Percentiles rank a stretch among this genome's conserved stretches.
Evolutionary conservation across 1,140 invertebrate species (phyloP).

Genomic region (Ceratosolen fusciceps): DNA sequence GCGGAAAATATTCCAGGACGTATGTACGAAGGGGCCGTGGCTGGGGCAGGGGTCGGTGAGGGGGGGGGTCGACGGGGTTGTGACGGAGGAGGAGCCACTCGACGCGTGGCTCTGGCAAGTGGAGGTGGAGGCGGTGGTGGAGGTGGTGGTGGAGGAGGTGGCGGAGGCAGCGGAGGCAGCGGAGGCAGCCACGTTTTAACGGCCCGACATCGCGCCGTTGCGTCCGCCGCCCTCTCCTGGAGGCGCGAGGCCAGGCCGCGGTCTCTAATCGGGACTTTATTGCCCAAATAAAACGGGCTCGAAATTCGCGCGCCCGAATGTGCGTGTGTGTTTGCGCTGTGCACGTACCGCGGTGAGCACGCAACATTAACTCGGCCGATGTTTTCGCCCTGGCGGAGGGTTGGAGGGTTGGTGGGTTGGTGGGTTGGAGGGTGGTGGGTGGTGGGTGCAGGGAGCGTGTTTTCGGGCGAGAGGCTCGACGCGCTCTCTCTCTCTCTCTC

Average conservation of each 20-base stretch:
- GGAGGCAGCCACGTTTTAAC: slow-evolving; percentile 24
- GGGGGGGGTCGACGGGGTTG: too few relatives aligned
- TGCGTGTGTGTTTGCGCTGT: too few relatives aligned
- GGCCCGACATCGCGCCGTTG: slow-evolving; percentile 11
- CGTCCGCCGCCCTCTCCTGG: too few relatives aligned
- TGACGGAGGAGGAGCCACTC: too few relatives aligned
- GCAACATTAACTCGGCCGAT: slow-evolving; percentile 47
- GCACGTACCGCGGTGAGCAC: slow-evolving; percentile 26
- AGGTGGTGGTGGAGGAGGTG: neutral
- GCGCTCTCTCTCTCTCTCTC: too few relatives aligned
- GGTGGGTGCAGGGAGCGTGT: neutral
- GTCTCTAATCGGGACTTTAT: slow-evolving; percentile 46
- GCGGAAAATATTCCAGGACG: slow-evolving; percentile 13
- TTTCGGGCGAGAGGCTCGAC: neutral
- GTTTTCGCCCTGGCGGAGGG: too few relatives aligned
- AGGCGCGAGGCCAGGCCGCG: neutral
- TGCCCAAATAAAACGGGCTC: slow-evolving; percentile 37
- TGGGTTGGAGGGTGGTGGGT: too few relatives aligned
- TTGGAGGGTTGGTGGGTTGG: too few relatives aligned
- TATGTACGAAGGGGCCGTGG: neutral
- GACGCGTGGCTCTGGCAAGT: neutral
- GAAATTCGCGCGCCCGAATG: neutral
- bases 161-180: neutral
- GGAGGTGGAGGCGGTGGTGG: neutral
- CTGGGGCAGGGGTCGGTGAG: neutral